Conservation (phyloP, 1,140 invertebrate genomes). For the Cotesia vestalis region DNA sequence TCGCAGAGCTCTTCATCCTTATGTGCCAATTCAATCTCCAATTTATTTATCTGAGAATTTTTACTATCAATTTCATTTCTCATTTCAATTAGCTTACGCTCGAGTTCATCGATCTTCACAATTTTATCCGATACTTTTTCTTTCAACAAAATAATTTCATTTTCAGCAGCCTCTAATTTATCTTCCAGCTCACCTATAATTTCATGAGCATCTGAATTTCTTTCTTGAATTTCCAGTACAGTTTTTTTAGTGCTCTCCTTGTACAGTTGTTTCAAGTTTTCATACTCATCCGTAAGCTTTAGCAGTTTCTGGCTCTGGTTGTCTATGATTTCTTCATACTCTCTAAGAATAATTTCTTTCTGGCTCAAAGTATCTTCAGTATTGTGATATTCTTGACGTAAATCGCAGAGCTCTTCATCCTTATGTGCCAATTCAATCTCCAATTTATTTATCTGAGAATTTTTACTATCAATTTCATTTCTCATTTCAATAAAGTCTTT, state of each 20-base stretch:
- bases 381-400: neutral
- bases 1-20: constrained; percentile 14
- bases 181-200: constrained; percentile 8
- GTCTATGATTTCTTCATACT: constrained; percentile 16
- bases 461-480: constrained; percentile 9
- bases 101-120: constrained; percentile 42
- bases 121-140: constrained; percentile 41
- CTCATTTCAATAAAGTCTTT: neutral
- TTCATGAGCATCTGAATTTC: neutral
- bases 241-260: constrained; percentile 2
- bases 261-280: neutral
- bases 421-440: neutral
- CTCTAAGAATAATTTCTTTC: constrained; percentile 18
- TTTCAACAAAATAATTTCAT: constrained; percentile 30
- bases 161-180: neutral
- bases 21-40: neutral
- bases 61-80: constrained; percentile 1
- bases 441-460: neutral
- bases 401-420: constrained; percentile 1
- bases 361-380: neutral
- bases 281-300: neutral
- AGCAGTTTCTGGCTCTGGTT: neutral
- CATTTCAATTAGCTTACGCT: constrained; percentile 35
- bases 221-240: neutral
- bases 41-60: neutral